Base-by-base conservation (phyloP, 2,113 vertebrate genomes). In the Microcebus jonahi region DNA sequence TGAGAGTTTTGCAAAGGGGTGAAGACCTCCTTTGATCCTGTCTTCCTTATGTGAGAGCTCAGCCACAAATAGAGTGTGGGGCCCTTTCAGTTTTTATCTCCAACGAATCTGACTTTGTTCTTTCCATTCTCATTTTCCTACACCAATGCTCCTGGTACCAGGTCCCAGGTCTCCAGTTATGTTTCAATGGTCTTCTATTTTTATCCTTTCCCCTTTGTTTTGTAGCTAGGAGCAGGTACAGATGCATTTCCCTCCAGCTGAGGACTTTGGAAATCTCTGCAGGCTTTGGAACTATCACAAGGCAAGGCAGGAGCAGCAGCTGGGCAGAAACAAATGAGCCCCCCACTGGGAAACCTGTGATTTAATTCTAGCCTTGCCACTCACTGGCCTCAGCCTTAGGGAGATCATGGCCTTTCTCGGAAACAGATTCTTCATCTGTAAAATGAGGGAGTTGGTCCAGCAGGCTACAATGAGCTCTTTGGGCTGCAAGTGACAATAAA, bases 201-300 rank as follows among this genome's bases (percentile, higher is more conserved):
- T 53, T 84, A 55, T 48, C 68, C n/a, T 50, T 68, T 75, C 39
- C 59, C 50, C 55, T 96, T 88, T 70, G 81, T 93, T 96, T 70
- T 59, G 25, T 50, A 20, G 71, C 3, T 77, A 80, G 57, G 53
- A 85, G 57, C 31, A 39, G 25, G 86, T 29, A 23, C 1, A 4
- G 53, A 15, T 48, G 57, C 13, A 55, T 45, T 87, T 89, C 36
- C 36, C 53, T 93, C 39, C 53, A 11, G 8, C 81, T 1, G 61
- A 85, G 71, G 81, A 63, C 68, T 91, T 45, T 34, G 73, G 65
- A 70, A 89, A 63, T 65, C 70, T 79, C 84, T 6, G 8, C 12
- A 34, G 71, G 82, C 61, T 73, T 73, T 67, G 79, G 87, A 88
- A 86, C 76, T 50, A 59, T 42, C 67, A 53, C 34, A 1, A 2